Evolutionary conservation across 1,140 invertebrate species (phyloP).

Genomic region (Orussus abietinus): DNA sequence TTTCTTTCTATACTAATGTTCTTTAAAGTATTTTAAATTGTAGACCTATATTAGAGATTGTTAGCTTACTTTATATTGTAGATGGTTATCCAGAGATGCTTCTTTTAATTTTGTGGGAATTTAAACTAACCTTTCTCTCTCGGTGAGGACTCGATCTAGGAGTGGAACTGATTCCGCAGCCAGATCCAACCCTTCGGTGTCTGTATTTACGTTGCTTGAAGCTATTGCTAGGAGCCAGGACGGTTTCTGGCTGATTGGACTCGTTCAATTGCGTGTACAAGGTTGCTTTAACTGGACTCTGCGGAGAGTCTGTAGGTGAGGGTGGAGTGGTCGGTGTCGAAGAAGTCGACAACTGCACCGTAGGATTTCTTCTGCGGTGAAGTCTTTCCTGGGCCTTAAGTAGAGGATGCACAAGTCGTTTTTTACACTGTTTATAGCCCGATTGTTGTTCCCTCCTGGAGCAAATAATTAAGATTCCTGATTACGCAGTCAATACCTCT

Average conservation of each 20-base stretch:
- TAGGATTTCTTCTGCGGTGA: constrained; percentile 47
- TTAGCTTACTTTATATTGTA: no score
- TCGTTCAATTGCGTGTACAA: constrained; percentile 61
- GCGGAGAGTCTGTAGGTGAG: constrained; percentile 46
- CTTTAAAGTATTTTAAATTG: no score
- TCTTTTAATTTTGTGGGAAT: no score
- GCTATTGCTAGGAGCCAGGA: constrained; percentile 46
- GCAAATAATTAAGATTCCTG: constrained; percentile 15
- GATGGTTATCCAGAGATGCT: no score
- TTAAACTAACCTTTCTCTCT: constrained; percentile 51
- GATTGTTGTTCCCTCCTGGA: constrained; percentile 58
- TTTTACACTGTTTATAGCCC: constrained; percentile 56
- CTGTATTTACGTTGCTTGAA: constrained; percentile 54
- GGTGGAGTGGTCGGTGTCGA: constrained; percentile 51
- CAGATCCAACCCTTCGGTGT: constrained; percentile 59
- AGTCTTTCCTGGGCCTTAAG: constrained; percentile 60
- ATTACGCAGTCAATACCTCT: not conserved
- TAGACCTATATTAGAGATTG: no score
- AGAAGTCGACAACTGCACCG: constrained; percentile 39
- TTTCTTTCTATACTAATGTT: no score
- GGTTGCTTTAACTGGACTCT: constrained; percentile 57
- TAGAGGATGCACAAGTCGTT: constrained; percentile 59
- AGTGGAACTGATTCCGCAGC: constrained; percentile 49
- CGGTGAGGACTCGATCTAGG: constrained; percentile 56
- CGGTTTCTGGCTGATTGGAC: constrained; percentile 57